Evolutionary conservation across 2,888 invertebrate genomes (phyloP), one percentile per base, ranked within the genome.

Genomic region (Caenorhabditis uteleia): DNA sequence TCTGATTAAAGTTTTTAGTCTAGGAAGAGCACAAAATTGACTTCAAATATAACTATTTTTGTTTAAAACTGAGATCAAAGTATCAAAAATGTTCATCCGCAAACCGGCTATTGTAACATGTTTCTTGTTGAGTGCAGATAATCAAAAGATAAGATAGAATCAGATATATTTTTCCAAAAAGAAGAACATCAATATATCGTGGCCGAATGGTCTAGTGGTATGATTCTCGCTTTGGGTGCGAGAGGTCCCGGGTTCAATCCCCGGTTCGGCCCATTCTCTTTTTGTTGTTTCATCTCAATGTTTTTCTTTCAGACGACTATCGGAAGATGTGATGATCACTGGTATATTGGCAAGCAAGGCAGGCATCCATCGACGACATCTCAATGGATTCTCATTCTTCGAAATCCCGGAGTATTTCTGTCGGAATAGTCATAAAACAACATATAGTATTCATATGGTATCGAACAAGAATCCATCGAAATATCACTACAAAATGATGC

Each of bases 141-240:
- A 25, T 46, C 23, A 25, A 29, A 38, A 39, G 7, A 10, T 18
- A 39, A 10, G 7, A 10, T n/a, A 39, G n/a, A 39, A 39, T 20
- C 39, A 31, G 12, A n/a, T n/a, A n/a, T n/a, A n/a, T n/a, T n/a
- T n/a, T n/a, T n/a, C n/a, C n/a, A n/a, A n/a, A n/a, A n/a, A n/a
- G n/a, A n/a, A n/a, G n/a, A n/a, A n/a, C n/a, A n/a, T n/a, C n/a
- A n/a, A n/a, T n/a, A n/a, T n/a, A n/a, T n/a, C 26, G 33, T 23
- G 66, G 66, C 66, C 66, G 67, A 62, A 67, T 82, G 82, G 80
- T 80, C 80, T 80, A 80, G 80, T 77, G 80, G 82, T 80, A 80
- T 80, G 82, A 80, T 80, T 82, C 80, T 82, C 80, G 80, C 80
- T 80, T 80, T 74, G 80, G 80, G 80, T 80, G 80, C 82, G 82